Conservation (phyloP, 2,888 invertebrate species). For the Leptinotarsa rubiginosa region DNA sequence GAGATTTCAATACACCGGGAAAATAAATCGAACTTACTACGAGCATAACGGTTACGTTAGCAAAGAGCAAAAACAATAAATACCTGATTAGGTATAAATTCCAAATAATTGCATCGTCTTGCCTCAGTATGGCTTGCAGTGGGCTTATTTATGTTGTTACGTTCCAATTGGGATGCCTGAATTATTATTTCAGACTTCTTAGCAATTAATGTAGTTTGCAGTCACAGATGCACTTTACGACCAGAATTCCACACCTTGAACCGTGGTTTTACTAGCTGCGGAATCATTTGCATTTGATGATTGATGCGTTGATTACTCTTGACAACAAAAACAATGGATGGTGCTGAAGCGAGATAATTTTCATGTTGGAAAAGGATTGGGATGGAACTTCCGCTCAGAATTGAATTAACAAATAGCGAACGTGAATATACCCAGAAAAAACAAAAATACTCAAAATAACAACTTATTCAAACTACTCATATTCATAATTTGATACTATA, state of each 20-base stretch:
- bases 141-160: constrained; percentile 29
- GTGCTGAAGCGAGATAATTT: no score
- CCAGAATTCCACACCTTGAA: neutral
- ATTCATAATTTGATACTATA: no score
- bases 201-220: constrained; percentile 25
- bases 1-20: constrained; percentile 39
- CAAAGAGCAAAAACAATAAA: constrained; percentile 32
- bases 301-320: neutral
- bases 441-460: no score
- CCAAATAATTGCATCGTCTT: constrained; percentile 23
- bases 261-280: neutral
- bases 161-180: constrained; percentile 26
- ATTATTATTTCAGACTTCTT: constrained; percentile 32
- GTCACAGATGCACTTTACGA: constrained; percentile 19
- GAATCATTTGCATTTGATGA: neutral
- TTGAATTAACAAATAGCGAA: no score
- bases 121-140: constrained; percentile 10
- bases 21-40: constrained; percentile 39
- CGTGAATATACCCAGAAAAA: no score
- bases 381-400: no score
- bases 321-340: neutral
- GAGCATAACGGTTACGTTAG: constrained; percentile 21
- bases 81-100: constrained; percentile 38
- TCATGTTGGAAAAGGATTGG: no score
- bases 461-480: no score